Evolutionary conservation across 2,888 invertebrate species (phyloP), one percentile per base, ranked within the genome.

Genomic region (Hyles lineata): DNA sequence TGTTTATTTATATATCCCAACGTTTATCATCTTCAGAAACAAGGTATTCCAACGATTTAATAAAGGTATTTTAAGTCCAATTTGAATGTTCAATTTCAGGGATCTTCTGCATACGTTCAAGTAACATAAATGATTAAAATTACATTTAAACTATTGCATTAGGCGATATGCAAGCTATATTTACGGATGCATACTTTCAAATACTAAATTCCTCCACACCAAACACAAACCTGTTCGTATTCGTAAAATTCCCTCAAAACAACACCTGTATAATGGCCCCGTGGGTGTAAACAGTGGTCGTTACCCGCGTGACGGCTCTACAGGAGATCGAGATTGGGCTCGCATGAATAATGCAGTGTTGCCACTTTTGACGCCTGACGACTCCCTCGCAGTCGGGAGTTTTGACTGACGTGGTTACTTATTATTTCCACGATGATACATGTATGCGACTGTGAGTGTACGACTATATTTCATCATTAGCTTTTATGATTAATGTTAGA

Each of bases 251-350:
- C 43, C 15, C 32, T 62, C 17, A 35, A 29, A 32, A 35, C 15
- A 35, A 32, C 32, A 35, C 32, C 29, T 32, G 62, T 50, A 67
- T 43, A 63, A 43, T 50, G 23, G 43, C 67, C 69, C 71, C 71
- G 50, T n/a, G 71, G 74, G 71, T 70, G 63, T 74, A 72, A 74
- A 71, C 71, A 74, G 55, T 60, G 74, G 61, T 72, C 52, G 73
- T 52, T 55, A 72, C 32, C 19, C 55, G 63, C 6, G 55, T 55
- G 55, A 55, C 9, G 11, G 29, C 58, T 19, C 55, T 21, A 60
- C 67, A 70, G 70, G 70, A 59, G 70, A 73, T 70, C 61, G 55
- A 70, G 70, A 60, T 55, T 62, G 61, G 62, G 70, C 62, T 17
- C n/a, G 9, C 70, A 73, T 73, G 73, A 73, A 73, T 73, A 73